These are phyloP conservation scores for Panzeria rudis DNA, from an alignment of 2,888 invertebrate species.

Conservation along the genomic window DNA sequence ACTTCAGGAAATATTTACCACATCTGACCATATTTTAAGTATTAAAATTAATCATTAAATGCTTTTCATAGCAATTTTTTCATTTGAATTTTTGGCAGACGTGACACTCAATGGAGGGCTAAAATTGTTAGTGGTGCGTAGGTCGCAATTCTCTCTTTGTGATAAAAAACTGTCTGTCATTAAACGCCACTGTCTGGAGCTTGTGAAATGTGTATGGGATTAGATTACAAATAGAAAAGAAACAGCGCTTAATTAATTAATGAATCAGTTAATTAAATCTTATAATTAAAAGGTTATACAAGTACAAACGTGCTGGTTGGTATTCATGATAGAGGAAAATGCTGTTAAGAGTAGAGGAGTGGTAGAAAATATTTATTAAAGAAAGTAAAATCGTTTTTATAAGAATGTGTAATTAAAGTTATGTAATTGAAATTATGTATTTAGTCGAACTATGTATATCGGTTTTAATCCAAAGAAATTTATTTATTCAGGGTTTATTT, in stretches of 20 bases:
- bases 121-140: constrained; percentile 58
- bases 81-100: constrained; percentile 53
- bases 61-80: constrained; percentile 9
- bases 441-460: too few species aligned
- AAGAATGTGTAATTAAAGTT: too few species aligned
- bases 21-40: neutral
- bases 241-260: constrained; percentile 48
- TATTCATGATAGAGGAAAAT: neutral
- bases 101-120: constrained; percentile 55
- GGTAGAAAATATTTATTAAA: neutral
- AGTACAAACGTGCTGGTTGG: neutral
- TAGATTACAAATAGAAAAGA: constrained; percentile 20
- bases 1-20: neutral
- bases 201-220: constrained; percentile 10
- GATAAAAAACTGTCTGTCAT: constrained; percentile 33
- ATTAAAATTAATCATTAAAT: constrained; percentile 39
- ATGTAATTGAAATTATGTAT: too few species aligned
- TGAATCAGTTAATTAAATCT: constrained; percentile 53
- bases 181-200: constrained; percentile 38
- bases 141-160: constrained; percentile 27
- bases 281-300: neutral
- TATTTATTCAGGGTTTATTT: too few species aligned
- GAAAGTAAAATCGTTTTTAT: too few species aligned
- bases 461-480: too few species aligned
- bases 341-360: neutral